Conservation (phyloP, 2,797 vertebrate species). For the Rachycentron canadum region DNA sequence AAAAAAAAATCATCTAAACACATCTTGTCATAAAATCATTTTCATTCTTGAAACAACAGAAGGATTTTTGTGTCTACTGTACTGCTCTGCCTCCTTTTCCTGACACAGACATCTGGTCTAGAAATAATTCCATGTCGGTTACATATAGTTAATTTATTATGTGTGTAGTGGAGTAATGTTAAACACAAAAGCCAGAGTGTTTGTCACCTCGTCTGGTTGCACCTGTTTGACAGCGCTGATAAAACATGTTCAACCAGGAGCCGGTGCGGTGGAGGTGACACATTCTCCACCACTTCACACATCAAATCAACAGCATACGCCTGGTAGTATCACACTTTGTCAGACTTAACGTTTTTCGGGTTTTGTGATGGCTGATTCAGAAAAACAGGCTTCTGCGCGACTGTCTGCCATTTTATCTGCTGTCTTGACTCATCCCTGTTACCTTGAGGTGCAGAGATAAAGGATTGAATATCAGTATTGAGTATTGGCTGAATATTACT, state of each 20-base stretch:
- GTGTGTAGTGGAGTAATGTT: neutral
- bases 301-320: slow-evolving; percentile 44
- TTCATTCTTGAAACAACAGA: slow-evolving; percentile 13
- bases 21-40: slow-evolving; percentile 21
- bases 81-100: neutral
- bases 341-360: slow-evolving; percentile 37
- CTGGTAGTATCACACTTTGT: slow-evolving; percentile 33
- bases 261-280: slow-evolving; percentile 24
- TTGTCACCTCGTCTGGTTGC: slow-evolving; percentile 13
- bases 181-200: neutral
- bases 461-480: neutral
- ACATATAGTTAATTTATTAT: neutral
- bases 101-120: neutral
- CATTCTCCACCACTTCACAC: slow-evolving; percentile 50
- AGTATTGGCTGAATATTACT: too few relatives aligned
- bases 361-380: slow-evolving; percentile 13
- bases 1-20: slow-evolving; percentile 26
- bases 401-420: slow-evolving; percentile 1
- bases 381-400: slow-evolving; percentile 21
- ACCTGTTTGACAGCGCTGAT: slow-evolving; percentile 32
- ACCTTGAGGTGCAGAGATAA: too few relatives aligned
- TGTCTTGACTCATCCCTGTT: neutral
- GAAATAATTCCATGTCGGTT: neutral
- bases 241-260: slow-evolving; percentile 31
- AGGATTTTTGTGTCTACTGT: neutral